phyloP scores from a whole-genome alignment of 2,888 invertebrate genomes.

The Linnaemya tessellans region DNA sequence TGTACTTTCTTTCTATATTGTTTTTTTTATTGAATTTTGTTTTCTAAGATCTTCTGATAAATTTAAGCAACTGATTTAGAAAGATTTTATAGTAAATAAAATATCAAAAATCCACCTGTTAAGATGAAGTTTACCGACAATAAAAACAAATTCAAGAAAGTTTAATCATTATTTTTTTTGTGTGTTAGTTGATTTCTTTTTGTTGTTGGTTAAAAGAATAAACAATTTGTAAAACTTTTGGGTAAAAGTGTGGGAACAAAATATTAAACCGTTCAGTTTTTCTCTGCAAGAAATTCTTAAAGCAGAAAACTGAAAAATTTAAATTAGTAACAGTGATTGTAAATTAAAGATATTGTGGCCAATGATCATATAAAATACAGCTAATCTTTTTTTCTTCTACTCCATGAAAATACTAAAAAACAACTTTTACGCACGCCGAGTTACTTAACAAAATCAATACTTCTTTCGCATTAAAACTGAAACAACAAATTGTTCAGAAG shows the following conservation, averaged over 20 bases:
- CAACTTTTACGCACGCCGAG: constrained; percentile 57
- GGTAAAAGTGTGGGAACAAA: constrained; percentile 81
- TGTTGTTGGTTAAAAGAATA: constrained; percentile 32
- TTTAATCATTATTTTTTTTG: not conserved
- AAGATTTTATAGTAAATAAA: constrained; percentile 44
- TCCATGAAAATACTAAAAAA: constrained; percentile 29
- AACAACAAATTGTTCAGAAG: constrained; percentile 25
- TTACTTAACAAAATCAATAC: constrained; percentile 43
- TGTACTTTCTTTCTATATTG: not conserved
- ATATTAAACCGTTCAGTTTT: constrained; percentile 63
- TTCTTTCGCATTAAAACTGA: not conserved
- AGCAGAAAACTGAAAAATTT: constrained; percentile 78
- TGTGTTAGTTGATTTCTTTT: no score
- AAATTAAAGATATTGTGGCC: constrained; percentile 82
- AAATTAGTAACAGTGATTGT: constrained; percentile 81
- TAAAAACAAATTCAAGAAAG: constrained; percentile 2
- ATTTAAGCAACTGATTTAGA: constrained; percentile 57
- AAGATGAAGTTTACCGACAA: constrained; percentile 19
- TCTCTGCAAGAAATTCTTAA: constrained; percentile 48
- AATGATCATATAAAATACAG: constrained; percentile 76
- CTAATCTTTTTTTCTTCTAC: constrained; percentile 46
- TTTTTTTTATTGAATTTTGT: not conserved
- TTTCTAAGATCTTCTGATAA: constrained; percentile 59
- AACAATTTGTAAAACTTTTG: constrained; percentile 58
- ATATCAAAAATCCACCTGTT: constrained; percentile 64